Conservation (phyloP, 2,113 vertebrate species). For the Platichthys flesus region DNA sequence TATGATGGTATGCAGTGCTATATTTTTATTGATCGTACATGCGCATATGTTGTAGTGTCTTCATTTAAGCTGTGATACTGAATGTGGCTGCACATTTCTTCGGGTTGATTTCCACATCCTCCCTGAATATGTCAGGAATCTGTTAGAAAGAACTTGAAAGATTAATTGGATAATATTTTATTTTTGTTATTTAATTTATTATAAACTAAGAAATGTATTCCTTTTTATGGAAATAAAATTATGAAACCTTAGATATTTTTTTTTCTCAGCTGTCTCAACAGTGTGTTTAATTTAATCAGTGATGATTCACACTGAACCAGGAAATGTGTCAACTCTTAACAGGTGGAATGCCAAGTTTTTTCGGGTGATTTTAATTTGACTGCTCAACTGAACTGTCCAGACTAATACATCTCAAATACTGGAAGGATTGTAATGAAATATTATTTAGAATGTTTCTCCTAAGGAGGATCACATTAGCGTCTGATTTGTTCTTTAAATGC, state of each 20-base stretch:
- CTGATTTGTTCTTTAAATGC: background rate
- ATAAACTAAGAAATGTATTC: constrained; percentile 50
- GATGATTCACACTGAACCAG: background rate
- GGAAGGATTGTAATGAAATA: too few relatives aligned
- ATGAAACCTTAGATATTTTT: constrained; percentile 17
- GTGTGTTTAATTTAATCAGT: background rate
- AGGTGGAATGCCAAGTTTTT: background rate
- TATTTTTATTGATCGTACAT: constrained; percentile 36
- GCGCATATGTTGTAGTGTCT: constrained; percentile 23
- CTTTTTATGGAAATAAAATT: constrained; percentile 71
- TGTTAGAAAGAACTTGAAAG: constrained; percentile 34
- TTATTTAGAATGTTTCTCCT: background rate
- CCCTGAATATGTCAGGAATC: constrained; percentile 26
- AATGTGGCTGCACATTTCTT: constrained; percentile 33
- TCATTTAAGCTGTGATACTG: constrained; percentile 53
- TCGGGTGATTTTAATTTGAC: background rate
- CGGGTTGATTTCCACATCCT: constrained; percentile 20
- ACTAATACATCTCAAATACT: background rate
- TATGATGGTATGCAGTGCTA: constrained; percentile 40
- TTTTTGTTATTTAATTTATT: constrained; percentile 71
- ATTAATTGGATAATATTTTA: constrained; percentile 55
- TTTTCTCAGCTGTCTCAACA: background rate
- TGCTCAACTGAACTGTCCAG: background rate
- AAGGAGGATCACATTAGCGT: background rate
- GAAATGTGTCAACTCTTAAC: background rate